Evolutionary conservation across 2,113 vertebrate genomes (phyloP).

Genomic region (Megaceryle torquata): DNA sequence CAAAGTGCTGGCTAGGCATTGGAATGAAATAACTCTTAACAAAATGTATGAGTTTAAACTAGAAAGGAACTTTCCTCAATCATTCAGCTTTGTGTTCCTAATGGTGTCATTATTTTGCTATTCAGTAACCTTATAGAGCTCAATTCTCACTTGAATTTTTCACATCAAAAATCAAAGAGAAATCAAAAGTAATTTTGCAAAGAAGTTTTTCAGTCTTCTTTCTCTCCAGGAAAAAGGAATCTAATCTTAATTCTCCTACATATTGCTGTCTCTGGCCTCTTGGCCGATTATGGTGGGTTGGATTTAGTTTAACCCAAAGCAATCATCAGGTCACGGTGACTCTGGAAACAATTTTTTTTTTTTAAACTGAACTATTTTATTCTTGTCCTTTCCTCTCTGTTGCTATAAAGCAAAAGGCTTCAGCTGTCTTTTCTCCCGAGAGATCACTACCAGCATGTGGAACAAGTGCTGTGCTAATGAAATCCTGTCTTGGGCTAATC

Average conservation of each 20-base stretch:
- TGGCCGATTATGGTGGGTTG: slow-evolving; percentile 8
- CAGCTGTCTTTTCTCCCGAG: slow-evolving; percentile 13
- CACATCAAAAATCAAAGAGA: neutral
- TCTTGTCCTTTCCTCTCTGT: neutral
- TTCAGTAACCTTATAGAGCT: neutral
- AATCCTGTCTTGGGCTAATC: slow-evolving; percentile 11
- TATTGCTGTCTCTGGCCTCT: neutral
- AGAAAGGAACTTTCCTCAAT: neutral
- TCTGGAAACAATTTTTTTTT: slow-evolving; percentile 51
- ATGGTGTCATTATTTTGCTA: neutral
- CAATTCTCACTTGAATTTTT: neutral
- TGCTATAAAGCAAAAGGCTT: neutral
- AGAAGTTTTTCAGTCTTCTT: neutral
- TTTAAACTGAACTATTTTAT: neutral
- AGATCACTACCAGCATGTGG: neutral
- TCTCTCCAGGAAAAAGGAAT: neutral
- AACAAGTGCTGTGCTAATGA: slow-evolving; percentile 11
- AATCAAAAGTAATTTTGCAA: neutral
- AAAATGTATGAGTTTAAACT: slow-evolving; percentile 1
- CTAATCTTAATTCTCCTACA: neutral
- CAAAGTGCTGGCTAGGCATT: slow-evolving; percentile 14
- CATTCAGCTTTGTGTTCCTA: slow-evolving; percentile 2
- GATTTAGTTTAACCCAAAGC: slow-evolving; percentile 46
- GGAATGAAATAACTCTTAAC: slow-evolving; percentile 45
- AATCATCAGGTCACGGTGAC: slow-evolving; percentile 9